Evolutionary conservation across 2,113 vertebrate genomes (phyloP).

Genomic region (Corythornis madagascariensis): DNA sequence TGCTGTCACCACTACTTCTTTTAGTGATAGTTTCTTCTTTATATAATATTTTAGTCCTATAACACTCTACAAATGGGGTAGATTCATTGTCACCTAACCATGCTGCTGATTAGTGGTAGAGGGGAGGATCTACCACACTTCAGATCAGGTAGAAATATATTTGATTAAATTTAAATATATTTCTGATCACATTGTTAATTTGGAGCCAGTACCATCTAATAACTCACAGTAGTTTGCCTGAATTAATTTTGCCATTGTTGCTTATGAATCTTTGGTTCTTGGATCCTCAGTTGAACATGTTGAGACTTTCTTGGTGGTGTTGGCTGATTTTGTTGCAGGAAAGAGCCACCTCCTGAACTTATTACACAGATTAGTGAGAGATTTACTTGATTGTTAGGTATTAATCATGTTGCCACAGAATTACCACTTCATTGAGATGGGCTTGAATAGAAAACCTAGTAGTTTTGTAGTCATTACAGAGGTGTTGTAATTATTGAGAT

Average conservation of each 20-base stretch:
- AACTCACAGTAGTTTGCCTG: neutral
- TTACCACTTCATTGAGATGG: neutral
- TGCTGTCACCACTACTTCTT: neutral
- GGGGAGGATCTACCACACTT: neutral
- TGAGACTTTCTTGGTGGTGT: neutral
- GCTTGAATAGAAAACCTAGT: neutral
- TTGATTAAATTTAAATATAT: neutral
- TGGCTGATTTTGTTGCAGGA: neutral
- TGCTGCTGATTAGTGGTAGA: neutral
- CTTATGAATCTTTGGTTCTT: neutral
- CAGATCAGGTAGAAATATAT: neutral
- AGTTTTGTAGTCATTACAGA: slow-evolving; percentile 13
- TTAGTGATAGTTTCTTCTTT: neutral
- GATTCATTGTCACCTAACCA: neutral
- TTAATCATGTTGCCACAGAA: slow-evolving; percentile 25
- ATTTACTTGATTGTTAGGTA: slow-evolving; percentile 16
- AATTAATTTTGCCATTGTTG: neutral
- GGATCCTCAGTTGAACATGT: neutral
- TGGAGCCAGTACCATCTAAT: neutral
- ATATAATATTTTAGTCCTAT: neutral
- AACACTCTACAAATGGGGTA: neutral
- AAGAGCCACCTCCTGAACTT: neutral
- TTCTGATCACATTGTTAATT: neutral
- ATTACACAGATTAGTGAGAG: neutral
- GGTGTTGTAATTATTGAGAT: slow-evolving; percentile 8